A percentile compares a stretch with the other conserved stretches of the same genome.
These are phyloP conservation scores for Microtus richardsoni DNA, from an alignment of 2,113 vertebrate species.

Conservation along the genomic window DNA sequence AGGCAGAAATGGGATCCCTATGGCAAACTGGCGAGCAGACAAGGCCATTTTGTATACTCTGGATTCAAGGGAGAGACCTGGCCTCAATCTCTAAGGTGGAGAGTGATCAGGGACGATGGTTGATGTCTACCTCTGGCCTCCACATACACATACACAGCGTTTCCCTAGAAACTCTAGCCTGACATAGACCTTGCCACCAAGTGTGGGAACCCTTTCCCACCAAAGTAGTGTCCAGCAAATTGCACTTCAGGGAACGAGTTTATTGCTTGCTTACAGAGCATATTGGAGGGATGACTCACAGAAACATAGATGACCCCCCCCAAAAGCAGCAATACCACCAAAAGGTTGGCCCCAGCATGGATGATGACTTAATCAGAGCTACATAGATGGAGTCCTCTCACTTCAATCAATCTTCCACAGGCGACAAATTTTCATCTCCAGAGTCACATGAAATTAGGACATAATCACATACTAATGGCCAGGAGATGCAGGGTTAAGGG, in stretches of 20 bases:
- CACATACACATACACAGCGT: neutral
- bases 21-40: neutral
- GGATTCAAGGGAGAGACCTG: neutral
- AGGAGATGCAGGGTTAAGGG: neutral
- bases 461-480: neutral
- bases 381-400: neutral
- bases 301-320: too few species aligned
- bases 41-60: neutral
- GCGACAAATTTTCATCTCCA: too few species aligned
- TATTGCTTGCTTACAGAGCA: neutral
- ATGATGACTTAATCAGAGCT: too few species aligned
- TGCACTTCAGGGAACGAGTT: neutral
- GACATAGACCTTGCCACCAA: too few species aligned
- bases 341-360: neutral
- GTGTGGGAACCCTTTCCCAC: neutral
- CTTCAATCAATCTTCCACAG: neutral
- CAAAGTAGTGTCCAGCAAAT: neutral
- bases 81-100: neutral
- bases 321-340: neutral
- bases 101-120: neutral
- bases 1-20: neutral
- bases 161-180: neutral
- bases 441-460: neutral
- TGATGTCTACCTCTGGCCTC: neutral
- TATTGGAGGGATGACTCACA: neutral